Conservation (phyloP, 2,888 invertebrate genomes). For the Gandaritis pyraliata region DNA sequence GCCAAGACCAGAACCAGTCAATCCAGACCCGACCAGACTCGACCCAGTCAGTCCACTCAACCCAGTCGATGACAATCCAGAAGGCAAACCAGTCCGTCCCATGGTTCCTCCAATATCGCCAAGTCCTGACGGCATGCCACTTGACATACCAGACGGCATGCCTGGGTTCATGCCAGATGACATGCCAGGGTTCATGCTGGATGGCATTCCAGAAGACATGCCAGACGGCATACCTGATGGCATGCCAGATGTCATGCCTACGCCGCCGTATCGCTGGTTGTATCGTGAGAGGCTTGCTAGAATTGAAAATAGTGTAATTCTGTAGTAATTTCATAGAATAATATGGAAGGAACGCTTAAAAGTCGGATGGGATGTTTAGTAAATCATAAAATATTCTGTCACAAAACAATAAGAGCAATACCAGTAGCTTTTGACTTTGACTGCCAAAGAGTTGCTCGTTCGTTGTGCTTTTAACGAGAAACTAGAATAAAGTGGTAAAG, state of each 20-base stretch:
- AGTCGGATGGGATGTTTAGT: too few species aligned
- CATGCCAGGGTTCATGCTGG: constrained; percentile 64
- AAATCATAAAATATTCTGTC: too few species aligned
- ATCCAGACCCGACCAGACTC: constrained; percentile 70
- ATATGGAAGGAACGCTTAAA: too few species aligned
- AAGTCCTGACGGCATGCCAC: constrained; percentile 23
- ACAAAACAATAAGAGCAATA: too few species aligned
- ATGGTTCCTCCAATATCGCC: constrained; percentile 29
- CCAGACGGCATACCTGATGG: constrained; percentile 47
- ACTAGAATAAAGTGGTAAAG: too few species aligned
- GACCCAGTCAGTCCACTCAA: constrained; percentile 78
- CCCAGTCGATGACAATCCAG: constrained; percentile 75
- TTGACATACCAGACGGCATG: constrained; percentile 25
- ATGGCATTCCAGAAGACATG: constrained; percentile 53
- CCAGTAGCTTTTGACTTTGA: too few species aligned
- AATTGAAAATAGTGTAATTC: constrained; percentile 1
- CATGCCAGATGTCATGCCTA: constrained; percentile 67
- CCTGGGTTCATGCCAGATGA: constrained; percentile 37
- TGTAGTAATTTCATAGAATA: background rate
- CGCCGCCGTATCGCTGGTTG: constrained; percentile 85
- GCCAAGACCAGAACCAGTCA: constrained; percentile 71
- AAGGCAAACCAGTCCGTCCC: constrained; percentile 63
- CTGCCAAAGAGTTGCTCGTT: too few species aligned
- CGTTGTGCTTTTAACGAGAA: too few species aligned
- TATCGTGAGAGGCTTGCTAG: constrained; percentile 85